A percentile compares a stretch with the other conserved stretches of the same genome.
These are phyloP conservation scores for Laothoe populi DNA, from an alignment of 2,888 invertebrate genomes.

Conservation along the genomic window DNA sequence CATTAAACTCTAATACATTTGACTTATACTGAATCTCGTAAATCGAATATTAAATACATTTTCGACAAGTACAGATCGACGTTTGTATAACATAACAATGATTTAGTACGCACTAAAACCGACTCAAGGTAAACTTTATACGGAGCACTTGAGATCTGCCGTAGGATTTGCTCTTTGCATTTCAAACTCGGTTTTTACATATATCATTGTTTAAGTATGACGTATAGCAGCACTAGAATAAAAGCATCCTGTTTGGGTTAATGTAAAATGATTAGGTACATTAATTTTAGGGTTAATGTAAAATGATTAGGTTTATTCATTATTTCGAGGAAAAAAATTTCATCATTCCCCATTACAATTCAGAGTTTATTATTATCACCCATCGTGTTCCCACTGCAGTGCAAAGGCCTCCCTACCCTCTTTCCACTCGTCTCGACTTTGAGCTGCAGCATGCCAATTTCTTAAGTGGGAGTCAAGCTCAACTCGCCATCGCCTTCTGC, in stretches of 20 bases:
- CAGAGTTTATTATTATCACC: too few relatives aligned
- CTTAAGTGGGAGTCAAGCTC: too few relatives aligned
- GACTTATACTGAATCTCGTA: not conserved
- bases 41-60: constrained; percentile 7
- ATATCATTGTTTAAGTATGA: not conserved
- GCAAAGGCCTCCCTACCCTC: too few relatives aligned
- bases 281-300: not conserved
- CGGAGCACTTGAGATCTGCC: not conserved
- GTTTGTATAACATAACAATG: not conserved
- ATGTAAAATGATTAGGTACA: not conserved
- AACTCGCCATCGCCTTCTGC: too few relatives aligned
- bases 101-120: constrained; percentile 36
- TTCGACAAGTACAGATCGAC: too few relatives aligned
- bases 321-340: too few relatives aligned
- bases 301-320: not conserved
- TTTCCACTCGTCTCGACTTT: too few relatives aligned
- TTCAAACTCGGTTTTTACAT: constrained; percentile 1
- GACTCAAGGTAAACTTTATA: constrained; percentile 39
- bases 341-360: too few relatives aligned
- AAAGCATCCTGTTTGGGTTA: constrained; percentile 12
- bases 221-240: not conserved
- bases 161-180: not conserved
- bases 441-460: too few relatives aligned
- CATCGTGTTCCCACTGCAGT: too few relatives aligned
- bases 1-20: not conserved